Base-by-base conservation (phyloP, 1,140 invertebrate species). In the Eumeta japonica region DNA sequence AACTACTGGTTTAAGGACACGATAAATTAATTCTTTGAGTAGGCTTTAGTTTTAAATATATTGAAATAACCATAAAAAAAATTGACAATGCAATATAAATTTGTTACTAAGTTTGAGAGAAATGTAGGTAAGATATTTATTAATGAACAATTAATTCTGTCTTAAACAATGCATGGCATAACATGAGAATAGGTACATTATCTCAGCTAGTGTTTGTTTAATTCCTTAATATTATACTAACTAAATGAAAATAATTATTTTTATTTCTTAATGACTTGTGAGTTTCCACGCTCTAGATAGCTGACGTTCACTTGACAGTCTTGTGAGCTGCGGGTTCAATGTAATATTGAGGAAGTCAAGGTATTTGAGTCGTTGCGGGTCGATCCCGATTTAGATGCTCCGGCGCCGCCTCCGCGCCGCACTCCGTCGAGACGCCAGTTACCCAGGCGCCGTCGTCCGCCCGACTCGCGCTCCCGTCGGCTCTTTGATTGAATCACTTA, bases 271-370 rank as follows among this genome's bases (percentile, higher is more conserved):
- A n/a, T n/a, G n/a, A n/a, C n/a, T n/a, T n/a, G n/a, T n/a, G n/a
- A n/a, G n/a, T n/a, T n/a, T n/a, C n/a, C n/a, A n/a, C n/a, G n/a
- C n/a, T n/a, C n/a, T n/a, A n/a, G 68, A 59, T 56, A 45, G 65
- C 68, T 71, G 66, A 71, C 63, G 66, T 70, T 60, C 54, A 55
- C 61, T 68, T 62, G 55, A 58, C 58, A 60, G 57, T 63, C 63
- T 70, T 56, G 52, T 63, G 58, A 39, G 54, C 55, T 39, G 53
- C 50, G 70, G 63, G 70, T 74, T 74, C 70, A 71, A 73, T 68
- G 68, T 73, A 71, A 68, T 73, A 73, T 73, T 68, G 66, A 73
- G 68, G 68, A 74, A 74, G 68, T 74, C 68, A 74, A 74, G 68
- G 68, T 73, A 74, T 71, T 70, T 71, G 65, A 74, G 65, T 66